Evolutionary conservation across 2,797 vertebrate species (phyloP), one percentile per base, ranked within the genome.

Genomic region (Etheostoma perlongum): DNA sequence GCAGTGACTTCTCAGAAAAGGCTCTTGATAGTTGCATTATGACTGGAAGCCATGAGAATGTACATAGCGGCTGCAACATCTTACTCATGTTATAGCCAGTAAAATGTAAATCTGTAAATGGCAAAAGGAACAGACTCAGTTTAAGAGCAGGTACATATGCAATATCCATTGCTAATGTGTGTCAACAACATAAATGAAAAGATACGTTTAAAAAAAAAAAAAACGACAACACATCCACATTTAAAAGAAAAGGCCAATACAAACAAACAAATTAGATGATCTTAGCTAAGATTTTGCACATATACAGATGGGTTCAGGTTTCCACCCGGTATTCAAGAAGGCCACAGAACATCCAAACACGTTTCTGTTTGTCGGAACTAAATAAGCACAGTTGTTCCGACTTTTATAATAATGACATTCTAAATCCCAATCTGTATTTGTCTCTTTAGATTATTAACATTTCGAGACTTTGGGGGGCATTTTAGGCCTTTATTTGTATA

Each of bases 1-100:
- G 90, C 93, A 86, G 90, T 4, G 76, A 90, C 88, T 94, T 94
- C 93, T 92, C 87, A 92, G 93, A 93, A 94, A 82, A 89, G 84
- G 79, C 86, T 77, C 82, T 48, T 67, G 66, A 65, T 88, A 84
- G 91, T 93, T 86, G 90, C 90, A 90, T 88, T 88, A 90, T 92
- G 90, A 94, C 93, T 93, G 89, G 85, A 91, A 88, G 69, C 67
- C 68, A 42, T 87, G 84, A 84, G 81, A 88, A 77, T 64, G 36
- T 51, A 79, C 30, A 6, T 30, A 30, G 72, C 70, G 65, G 64
- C 66, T 47, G 60, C 47, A 5, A 57, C 49, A 30, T 82, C 51
- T 54, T 67, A 72, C 82, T 76, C 19, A 57, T 55, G 75, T 66
- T 82, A 36, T 27, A 79, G 69, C 74, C 86, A 85, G 77, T 86